Percentiles rank a stretch among this genome's conserved stretches.
Conservation (phyloP, 2,888 invertebrate species). For the Hypsopygia costalis region DNA sequence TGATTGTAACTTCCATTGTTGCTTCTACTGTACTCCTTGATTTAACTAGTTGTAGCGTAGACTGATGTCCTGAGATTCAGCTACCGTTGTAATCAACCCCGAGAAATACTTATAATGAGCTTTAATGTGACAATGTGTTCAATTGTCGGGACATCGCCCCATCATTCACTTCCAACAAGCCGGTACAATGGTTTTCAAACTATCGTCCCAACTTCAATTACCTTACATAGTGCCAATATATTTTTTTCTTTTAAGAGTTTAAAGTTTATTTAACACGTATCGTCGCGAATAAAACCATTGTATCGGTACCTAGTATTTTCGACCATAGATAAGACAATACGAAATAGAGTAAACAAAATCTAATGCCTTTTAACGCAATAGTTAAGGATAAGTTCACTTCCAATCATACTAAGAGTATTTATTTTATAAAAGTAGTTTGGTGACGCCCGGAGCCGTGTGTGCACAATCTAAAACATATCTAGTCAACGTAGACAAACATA, state of each 20-base stretch:
- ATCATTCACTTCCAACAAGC: constrained; percentile 4
- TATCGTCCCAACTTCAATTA: background rate
- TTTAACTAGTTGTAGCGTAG: constrained; percentile 10
- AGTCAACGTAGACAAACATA: constrained; percentile 70
- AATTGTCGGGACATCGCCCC: constrained; percentile 13
- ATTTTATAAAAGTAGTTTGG: constrained; percentile 66
- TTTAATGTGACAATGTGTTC: constrained; percentile 20
- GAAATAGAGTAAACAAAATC: constrained; percentile 60
- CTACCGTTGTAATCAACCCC: background rate
- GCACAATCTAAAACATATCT: constrained; percentile 78
- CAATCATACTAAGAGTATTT: constrained; percentile 56
- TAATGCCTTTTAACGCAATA: constrained; percentile 76
- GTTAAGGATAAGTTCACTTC: constrained; percentile 67
- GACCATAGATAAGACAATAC: constrained; percentile 80
- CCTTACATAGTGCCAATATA: background rate
- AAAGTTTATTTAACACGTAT: background rate
- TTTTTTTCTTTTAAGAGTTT: background rate
- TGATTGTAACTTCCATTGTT: constrained; percentile 72
- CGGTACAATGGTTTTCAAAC: constrained; percentile 16
- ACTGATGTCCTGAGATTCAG: constrained; percentile 11
- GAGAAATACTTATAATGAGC: constrained; percentile 6
- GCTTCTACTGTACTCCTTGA: constrained; percentile 33
- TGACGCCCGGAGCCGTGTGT: constrained; percentile 47
- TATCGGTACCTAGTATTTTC: constrained; percentile 46
- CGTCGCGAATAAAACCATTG: constrained; percentile 21